phyloP scores from a whole-genome alignment of 2,888 invertebrate genomes.

The Pollenia labialis region DNA sequence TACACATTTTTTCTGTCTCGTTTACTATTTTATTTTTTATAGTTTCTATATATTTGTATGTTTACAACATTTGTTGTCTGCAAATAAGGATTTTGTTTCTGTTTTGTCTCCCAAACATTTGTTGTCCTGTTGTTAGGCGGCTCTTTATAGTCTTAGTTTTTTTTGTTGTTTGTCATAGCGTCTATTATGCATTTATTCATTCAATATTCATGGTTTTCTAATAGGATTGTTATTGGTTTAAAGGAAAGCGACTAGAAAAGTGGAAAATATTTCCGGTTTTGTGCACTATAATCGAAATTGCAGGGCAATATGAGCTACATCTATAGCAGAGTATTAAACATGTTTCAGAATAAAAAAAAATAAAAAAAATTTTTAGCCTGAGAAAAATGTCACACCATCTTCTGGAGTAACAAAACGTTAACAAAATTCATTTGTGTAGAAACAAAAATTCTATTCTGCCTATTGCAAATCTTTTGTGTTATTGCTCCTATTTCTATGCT shows the following conservation, averaged over 20 bases:
- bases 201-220: slow-evolving; percentile 70
- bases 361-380: too few species aligned
- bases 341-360: too few species aligned
- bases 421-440: too few species aligned
- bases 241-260: slow-evolving; percentile 5
- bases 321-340: too few species aligned
- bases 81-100: slow-evolving; percentile 15
- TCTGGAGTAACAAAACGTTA: too few species aligned
- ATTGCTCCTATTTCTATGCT: background rate
- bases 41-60: slow-evolving; percentile 39
- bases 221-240: slow-evolving; percentile 58
- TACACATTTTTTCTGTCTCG: slow-evolving; percentile 9
- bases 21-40: slow-evolving; percentile 30
- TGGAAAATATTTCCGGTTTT: slow-evolving; percentile 42
- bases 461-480: background rate
- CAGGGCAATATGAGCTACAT: too few species aligned
- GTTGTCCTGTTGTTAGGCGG: slow-evolving; percentile 31
- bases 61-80: slow-evolving; percentile 47
- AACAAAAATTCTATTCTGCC: background rate
- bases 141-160: slow-evolving; percentile 32
- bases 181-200: slow-evolving; percentile 66
- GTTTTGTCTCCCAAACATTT: slow-evolving; percentile 27
- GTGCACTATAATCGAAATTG: too few species aligned
- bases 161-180: slow-evolving; percentile 10
- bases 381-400: too few species aligned